Evolutionary conservation across 2,888 invertebrate genomes (phyloP).

Genomic region (Catonia carolina): DNA sequence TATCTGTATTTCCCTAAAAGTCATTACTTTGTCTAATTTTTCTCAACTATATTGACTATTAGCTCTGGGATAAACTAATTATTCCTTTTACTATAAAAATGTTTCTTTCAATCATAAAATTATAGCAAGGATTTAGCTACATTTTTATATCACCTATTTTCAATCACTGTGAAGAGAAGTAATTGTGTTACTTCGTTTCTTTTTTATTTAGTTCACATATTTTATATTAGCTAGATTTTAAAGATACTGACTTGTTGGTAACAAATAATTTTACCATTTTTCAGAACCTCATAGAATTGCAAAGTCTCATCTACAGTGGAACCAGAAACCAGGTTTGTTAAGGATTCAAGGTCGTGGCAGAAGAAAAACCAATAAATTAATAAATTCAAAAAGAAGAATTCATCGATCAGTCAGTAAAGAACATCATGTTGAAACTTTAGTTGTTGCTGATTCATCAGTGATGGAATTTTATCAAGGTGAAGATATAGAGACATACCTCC

Average conservation of each 20-base stretch:
- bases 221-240: background rate
- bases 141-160: no score
- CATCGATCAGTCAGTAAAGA: slow-evolving; percentile 19
- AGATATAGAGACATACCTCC: slow-evolving; percentile 75
- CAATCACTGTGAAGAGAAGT: no score
- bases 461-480: slow-evolving; percentile 56
- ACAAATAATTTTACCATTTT: background rate
- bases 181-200: no score
- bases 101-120: no score
- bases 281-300: slow-evolving; percentile 17
- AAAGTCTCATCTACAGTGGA: slow-evolving; percentile 18
- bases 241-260: background rate
- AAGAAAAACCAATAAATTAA: slow-evolving; percentile 2
- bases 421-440: slow-evolving; percentile 67
- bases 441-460: slow-evolving; percentile 86
- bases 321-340: slow-evolving; percentile 9
- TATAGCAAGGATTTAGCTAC: no score
- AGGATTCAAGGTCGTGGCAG: slow-evolving; percentile 14
- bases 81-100: no score
- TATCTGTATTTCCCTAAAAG: no score
- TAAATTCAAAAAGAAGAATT: background rate
- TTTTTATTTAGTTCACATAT: background rate
- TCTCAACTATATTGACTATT: no score
- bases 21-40: no score
- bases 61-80: no score